Percentiles rank a stretch among this genome's conserved stretches.
These are phyloP conservation scores for Rhineura floridana DNA, from an alignment of 2,113 vertebrate genomes.

Conservation along the genomic window DNA sequence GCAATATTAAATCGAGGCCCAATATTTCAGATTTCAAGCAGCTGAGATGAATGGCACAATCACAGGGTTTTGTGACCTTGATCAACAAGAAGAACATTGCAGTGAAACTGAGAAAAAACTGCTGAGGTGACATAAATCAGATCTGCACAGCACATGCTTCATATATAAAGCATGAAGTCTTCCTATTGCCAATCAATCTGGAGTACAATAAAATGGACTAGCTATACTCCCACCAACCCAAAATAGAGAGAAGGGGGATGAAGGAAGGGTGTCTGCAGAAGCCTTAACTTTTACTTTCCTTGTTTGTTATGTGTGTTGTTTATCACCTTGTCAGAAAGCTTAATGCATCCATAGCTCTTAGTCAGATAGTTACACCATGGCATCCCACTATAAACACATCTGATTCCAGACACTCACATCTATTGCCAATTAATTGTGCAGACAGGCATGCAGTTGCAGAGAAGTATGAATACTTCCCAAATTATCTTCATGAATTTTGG, in stretches of 20 bases:
- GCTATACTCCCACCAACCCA: background rate
- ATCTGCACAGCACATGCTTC: slow-evolving; percentile 53
- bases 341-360: background rate
- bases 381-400: background rate
- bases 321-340: no score
- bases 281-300: slow-evolving; percentile 39
- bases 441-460: background rate
- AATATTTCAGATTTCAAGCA: slow-evolving; percentile 33
- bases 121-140: slow-evolving; percentile 66
- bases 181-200: slow-evolving; percentile 30
- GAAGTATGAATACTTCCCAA: background rate
- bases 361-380: background rate
- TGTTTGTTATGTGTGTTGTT: background rate
- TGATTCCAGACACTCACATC: background rate
- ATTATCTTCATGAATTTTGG: background rate
- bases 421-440: background rate
- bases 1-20: background rate
- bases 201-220: slow-evolving; percentile 41
- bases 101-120: slow-evolving; percentile 71
- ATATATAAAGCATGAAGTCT: slow-evolving; percentile 42
- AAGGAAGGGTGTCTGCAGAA: no score
- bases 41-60: slow-evolving; percentile 61
- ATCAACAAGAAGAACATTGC: slow-evolving; percentile 69
- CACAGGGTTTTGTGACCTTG: slow-evolving; percentile 64
- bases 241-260: accelerated